These are phyloP conservation scores for Ceratitis capitata DNA, from an alignment of 1,140 invertebrate species.

Conservation along the genomic window DNA sequence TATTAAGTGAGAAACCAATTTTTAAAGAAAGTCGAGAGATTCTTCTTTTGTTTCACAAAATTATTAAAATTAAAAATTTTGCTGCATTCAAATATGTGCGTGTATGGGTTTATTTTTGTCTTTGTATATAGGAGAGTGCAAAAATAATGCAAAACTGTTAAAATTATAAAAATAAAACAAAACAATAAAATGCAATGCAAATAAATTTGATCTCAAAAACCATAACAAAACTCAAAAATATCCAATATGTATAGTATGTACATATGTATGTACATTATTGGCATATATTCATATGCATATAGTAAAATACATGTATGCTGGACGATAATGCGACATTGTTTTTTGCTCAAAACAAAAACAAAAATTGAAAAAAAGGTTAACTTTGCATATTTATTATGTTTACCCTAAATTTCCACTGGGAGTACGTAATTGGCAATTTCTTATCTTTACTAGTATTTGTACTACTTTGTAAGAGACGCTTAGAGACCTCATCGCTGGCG, in stretches of 20 bases:
- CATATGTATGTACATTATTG: background rate
- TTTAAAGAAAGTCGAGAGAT: background rate
- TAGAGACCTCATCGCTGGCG: conserved; percentile 64
- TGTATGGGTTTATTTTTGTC: background rate
- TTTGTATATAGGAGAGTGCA: background rate
- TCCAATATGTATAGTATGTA: background rate
- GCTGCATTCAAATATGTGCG: background rate
- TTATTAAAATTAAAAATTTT: background rate
- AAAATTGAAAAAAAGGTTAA: conserved; percentile 11
- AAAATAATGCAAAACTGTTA: background rate
- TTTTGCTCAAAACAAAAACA: background rate
- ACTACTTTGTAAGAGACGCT: conserved; percentile 63
- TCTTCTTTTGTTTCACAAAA: background rate
- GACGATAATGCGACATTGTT: no score
- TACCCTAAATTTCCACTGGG: conserved; percentile 66
- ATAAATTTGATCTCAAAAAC: background rate
- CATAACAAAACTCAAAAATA: background rate
- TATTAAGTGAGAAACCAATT: background rate
- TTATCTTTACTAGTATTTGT: conserved; percentile 64
- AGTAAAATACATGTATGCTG: background rate
- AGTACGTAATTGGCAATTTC: conserved; percentile 66
- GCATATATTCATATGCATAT: background rate
- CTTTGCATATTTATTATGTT: conserved; percentile 44
- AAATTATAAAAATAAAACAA: background rate
- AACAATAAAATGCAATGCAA: background rate